phyloP scores from a whole-genome alignment of 2,113 vertebrate genomes.

The Paramisgurnus dabryanus region DNA sequence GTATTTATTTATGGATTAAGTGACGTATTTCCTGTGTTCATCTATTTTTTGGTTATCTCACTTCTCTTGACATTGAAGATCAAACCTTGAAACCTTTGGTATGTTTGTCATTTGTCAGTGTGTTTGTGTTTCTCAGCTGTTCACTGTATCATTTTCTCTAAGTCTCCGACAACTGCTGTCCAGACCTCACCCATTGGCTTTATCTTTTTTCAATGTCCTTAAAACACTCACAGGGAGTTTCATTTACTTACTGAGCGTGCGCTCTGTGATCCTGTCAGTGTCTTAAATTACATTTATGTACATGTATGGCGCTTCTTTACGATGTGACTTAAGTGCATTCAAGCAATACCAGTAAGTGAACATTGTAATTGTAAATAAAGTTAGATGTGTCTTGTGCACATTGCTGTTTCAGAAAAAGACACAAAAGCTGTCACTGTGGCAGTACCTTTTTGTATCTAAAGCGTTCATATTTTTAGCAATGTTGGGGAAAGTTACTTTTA shows the following conservation, averaged over 20 bases:
- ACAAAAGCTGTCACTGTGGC: too few species aligned
- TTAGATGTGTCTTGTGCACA: too few species aligned
- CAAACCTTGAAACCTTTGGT: conserved; percentile 45
- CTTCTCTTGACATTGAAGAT: conserved; percentile 35
- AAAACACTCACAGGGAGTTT: neutral
- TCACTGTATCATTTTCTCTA: conserved; percentile 52
- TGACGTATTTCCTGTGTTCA: too few species aligned
- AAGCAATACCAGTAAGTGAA: too few species aligned
- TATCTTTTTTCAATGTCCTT: conserved; percentile 44
- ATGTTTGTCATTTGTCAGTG: conserved; percentile 31
- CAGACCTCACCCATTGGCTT: conserved; percentile 40
- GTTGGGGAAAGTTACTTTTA: too few species aligned
- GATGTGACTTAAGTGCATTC: too few species aligned
- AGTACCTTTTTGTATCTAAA: too few species aligned
- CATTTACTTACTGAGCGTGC: neutral
- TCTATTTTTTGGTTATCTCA: conserved; percentile 3
- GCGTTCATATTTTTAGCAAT: too few species aligned
- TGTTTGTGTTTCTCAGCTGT: conserved; percentile 52
- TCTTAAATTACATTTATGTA: neutral
- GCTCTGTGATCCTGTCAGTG: conserved; percentile 18
- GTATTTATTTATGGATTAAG: too few species aligned
- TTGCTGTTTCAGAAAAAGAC: too few species aligned
- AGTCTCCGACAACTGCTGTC: conserved; percentile 50
- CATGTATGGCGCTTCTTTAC: too few species aligned
- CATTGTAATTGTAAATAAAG: conserved; percentile 21